These are phyloP conservation scores for Labroides dimidiatus DNA, from an alignment of 2,797 vertebrate genomes.

Conservation along the genomic window DNA sequence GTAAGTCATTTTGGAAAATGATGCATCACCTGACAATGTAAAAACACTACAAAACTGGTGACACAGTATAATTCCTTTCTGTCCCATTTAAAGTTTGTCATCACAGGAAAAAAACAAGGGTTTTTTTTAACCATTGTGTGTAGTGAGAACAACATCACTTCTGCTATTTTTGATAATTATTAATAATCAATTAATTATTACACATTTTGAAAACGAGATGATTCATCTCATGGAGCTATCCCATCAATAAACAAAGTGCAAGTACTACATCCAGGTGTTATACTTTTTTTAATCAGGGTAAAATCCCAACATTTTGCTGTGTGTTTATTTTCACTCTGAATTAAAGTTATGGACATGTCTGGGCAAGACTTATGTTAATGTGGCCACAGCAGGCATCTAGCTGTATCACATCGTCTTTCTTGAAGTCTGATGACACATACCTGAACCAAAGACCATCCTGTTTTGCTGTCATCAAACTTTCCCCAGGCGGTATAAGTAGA, in stretches of 20 bases:
- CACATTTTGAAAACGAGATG: no score
- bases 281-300: not conserved
- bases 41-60: slow-evolving; percentile 18
- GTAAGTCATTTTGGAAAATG: slow-evolving; percentile 4
- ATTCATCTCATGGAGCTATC: no score
- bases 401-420: slow-evolving; percentile 1
- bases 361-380: slow-evolving; percentile 11
- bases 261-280: no score
- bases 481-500: slow-evolving; percentile 48
- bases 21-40: slow-evolving; percentile 34
- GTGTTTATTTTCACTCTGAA: not conserved
- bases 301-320: not conserved
- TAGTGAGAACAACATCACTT: not conserved
- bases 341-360: not conserved
- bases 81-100: slow-evolving; percentile 23
- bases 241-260: no score
- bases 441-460: slow-evolving; percentile 61
- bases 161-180: slow-evolving; percentile 1
- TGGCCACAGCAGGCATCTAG: slow-evolving; percentile 11
- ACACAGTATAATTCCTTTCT: not conserved
- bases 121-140: not conserved
- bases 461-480: slow-evolving; percentile 72
- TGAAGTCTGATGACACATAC: slow-evolving; percentile 64
- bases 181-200: no score
- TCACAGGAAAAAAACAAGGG: not conserved